These are phyloP conservation scores for Ameiurus melas DNA, from an alignment of 2,113 vertebrate genomes.

Conservation along the genomic window DNA sequence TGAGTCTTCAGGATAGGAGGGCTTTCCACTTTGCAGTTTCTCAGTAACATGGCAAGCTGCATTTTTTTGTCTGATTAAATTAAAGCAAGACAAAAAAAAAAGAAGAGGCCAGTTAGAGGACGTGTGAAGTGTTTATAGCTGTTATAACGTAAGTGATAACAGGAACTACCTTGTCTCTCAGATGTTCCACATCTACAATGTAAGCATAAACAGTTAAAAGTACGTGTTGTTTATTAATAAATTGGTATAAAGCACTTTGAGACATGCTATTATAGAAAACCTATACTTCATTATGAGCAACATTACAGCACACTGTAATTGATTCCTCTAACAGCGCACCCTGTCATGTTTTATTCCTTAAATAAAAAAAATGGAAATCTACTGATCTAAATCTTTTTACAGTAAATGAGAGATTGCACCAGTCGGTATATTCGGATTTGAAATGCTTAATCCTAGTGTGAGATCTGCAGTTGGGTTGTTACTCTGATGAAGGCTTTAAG, in stretches of 20 bases:
- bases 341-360: not conserved
- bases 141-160: not conserved
- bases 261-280: not conserved
- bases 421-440: not conserved
- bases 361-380: not conserved
- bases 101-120: not conserved
- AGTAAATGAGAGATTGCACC: not conserved
- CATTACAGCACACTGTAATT: not conserved
- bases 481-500: slow-evolving; percentile 43
- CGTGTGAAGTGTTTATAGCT: not conserved
- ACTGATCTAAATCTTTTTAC: not conserved
- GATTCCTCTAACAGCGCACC: not conserved
- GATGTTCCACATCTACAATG: not conserved
- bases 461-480: slow-evolving; percentile 25
- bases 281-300: not conserved
- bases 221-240: not conserved
- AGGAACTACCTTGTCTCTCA: not conserved
- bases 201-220: not conserved
- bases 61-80: not conserved
- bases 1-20: not conserved
- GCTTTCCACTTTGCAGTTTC: not conserved
- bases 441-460: not conserved
- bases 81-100: not conserved
- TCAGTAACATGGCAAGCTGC: not conserved
- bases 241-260: not conserved